Evolutionary conservation across 1,140 invertebrate species (phyloP).

Genomic region (Diorhabda sublineata): DNA sequence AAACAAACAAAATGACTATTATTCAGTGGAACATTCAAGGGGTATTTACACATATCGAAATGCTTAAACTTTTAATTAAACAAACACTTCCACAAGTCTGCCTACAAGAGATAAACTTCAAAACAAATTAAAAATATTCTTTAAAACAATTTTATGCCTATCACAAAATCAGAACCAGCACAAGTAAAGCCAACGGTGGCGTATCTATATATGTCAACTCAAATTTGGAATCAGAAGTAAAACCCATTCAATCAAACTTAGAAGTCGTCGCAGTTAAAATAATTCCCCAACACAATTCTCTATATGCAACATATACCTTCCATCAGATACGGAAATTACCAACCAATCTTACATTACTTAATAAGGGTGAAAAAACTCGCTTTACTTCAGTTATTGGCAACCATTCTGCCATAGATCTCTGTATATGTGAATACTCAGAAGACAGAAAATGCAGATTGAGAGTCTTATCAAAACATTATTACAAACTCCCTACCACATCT

Average conservation of each 20-base stretch:
- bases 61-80: neutral
- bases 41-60: neutral
- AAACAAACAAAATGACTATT: neutral
- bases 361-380: neutral
- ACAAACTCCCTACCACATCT: too few species aligned
- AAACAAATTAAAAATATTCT: neutral
- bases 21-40: neutral
- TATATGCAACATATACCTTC: neutral
- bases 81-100: neutral
- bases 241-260: too few species aligned
- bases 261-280: too few species aligned
- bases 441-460: too few species aligned
- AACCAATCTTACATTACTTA: neutral
- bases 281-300: too few species aligned
- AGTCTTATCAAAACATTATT: too few species aligned
- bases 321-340: neutral
- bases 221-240: too few species aligned
- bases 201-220: too few species aligned
- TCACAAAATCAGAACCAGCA: too few species aligned
- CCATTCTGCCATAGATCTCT: neutral
- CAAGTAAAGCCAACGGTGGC: too few species aligned
- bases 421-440: too few species aligned
- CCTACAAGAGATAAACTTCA: neutral
- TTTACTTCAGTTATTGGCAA: neutral
- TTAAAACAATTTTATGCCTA: too few species aligned